Conservation (phyloP, 2,888 invertebrate species). For the Microctonus aethiopoides region DNA sequence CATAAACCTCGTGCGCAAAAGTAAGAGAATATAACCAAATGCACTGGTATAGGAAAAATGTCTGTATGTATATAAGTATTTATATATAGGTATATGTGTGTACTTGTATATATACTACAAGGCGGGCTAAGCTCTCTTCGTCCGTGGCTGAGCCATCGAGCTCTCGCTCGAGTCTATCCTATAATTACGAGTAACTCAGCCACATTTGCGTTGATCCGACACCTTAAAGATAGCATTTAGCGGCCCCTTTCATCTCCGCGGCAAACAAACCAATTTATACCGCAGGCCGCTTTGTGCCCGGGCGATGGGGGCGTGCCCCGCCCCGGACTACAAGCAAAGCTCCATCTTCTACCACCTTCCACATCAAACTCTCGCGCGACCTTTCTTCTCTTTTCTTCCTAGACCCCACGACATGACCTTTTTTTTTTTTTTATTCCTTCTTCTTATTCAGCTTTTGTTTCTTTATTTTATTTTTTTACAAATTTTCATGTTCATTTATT, state of each 20-base stretch:
- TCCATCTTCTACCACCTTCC: slow-evolving; percentile 28
- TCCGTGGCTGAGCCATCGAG: slow-evolving; percentile 31
- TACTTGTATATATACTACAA: no score
- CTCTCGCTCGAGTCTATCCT: slow-evolving; percentile 59
- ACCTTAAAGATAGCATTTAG: slow-evolving; percentile 68
- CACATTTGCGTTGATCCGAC: slow-evolving; percentile 68
- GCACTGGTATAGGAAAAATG: slow-evolving; percentile 15
- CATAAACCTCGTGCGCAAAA: slow-evolving; percentile 4
- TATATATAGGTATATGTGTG: slow-evolving; percentile 7
- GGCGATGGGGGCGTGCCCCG: slow-evolving; percentile 67
- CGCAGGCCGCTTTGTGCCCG: slow-evolving; percentile 69
- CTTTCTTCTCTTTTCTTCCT: slow-evolving; percentile 25
- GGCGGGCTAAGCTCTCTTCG: slow-evolving; percentile 27
- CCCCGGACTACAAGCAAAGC: slow-evolving; percentile 55
- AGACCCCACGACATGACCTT: neutral
- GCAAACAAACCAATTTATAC: slow-evolving; percentile 68
- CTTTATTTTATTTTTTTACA: neutral
- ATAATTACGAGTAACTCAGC: slow-evolving; percentile 68
- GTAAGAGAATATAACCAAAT: slow-evolving; percentile 25
- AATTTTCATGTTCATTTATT: neutral
- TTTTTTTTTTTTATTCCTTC: neutral
- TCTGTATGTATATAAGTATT: neutral
- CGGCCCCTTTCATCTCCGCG: slow-evolving; percentile 68
- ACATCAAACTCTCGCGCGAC: slow-evolving; percentile 17
- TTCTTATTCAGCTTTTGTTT: no score